Percentiles rank a stretch among this genome's conserved stretches.
Conservation (phyloP, 2,113 vertebrate species). For the Mus spicilegus region DNA sequence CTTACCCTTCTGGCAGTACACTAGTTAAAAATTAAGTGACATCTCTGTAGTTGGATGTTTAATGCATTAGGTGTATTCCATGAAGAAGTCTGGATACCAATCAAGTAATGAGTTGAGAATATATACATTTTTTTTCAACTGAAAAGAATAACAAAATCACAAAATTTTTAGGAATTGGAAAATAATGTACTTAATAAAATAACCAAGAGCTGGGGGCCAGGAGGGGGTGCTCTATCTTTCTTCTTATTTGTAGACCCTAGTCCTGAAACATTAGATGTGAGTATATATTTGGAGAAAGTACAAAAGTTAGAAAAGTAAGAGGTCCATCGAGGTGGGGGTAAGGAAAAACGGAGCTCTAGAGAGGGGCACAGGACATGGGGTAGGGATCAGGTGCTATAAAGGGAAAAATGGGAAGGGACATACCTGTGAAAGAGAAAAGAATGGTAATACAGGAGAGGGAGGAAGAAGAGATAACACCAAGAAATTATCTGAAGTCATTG, state of each 20-base stretch:
- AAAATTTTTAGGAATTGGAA: background rate
- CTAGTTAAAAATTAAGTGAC: background rate
- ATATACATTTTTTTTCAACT: background rate
- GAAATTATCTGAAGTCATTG: too few species aligned
- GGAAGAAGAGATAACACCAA: background rate
- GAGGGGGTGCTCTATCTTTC: background rate
- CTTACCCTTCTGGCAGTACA: background rate
- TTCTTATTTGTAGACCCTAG: background rate
- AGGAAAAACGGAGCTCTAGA: background rate
- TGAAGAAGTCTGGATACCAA: background rate
- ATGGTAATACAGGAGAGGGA: background rate
- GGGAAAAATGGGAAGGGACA: background rate
- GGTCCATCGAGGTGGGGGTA: rapidly evolving
- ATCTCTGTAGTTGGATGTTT: background rate
- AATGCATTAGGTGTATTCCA: background rate
- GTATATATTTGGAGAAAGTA: background rate
- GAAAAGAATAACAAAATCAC: background rate
- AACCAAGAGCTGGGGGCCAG: background rate
- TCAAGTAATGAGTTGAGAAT: background rate
- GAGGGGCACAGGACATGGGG: too few species aligned
- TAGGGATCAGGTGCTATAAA: background rate
- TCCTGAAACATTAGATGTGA: background rate
- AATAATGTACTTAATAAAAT: too few species aligned
- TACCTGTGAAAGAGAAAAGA: background rate
- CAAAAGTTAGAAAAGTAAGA: background rate